phyloP scores from a whole-genome alignment of 1,140 invertebrate genomes.

The Rhynchophorus ferrugineus region DNA sequence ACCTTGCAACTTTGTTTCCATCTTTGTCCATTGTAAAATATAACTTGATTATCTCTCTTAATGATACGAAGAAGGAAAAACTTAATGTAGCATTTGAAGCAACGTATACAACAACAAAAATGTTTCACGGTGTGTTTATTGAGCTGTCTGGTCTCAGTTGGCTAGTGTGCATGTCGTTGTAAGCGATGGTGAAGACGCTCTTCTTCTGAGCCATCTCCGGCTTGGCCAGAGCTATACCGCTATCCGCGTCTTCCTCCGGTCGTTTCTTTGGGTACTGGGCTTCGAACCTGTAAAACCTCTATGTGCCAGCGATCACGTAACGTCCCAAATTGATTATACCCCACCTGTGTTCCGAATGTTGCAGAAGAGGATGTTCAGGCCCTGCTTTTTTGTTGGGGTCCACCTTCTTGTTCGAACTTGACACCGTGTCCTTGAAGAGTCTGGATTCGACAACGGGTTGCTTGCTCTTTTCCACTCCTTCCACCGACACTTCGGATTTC shows the following conservation, averaged over 20 bases:
- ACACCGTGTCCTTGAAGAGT: conserved; percentile 25
- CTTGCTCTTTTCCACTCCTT: conserved; percentile 29
- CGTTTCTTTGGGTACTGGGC: conserved; percentile 24
- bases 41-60: too few species aligned
- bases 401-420: conserved; percentile 32
- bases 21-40: too few species aligned
- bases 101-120: not conserved
- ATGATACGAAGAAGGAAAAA: too few species aligned
- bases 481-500: conserved; percentile 28
- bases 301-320: too few species aligned
- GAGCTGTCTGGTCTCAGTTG: conserved; percentile 50
- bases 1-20: too few species aligned
- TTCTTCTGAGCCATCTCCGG: conserved; percentile 81
- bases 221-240: conserved; percentile 63
- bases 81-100: too few species aligned
- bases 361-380: conserved; percentile 56
- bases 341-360: conserved; percentile 69
- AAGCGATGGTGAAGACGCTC: conserved; percentile 88
- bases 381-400: conserved; percentile 28
- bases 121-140: conserved; percentile 12
- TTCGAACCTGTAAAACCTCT: too few species aligned
- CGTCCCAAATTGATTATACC: too few species aligned
- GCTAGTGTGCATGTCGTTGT: conserved; percentile 71
- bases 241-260: conserved; percentile 61
- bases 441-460: conserved; percentile 32